Percentiles rank a stretch among this genome's conserved stretches.
These are phyloP conservation scores for Urocynchramus pylzowi DNA, from an alignment of 2,113 vertebrate species.

Conservation along the genomic window DNA sequence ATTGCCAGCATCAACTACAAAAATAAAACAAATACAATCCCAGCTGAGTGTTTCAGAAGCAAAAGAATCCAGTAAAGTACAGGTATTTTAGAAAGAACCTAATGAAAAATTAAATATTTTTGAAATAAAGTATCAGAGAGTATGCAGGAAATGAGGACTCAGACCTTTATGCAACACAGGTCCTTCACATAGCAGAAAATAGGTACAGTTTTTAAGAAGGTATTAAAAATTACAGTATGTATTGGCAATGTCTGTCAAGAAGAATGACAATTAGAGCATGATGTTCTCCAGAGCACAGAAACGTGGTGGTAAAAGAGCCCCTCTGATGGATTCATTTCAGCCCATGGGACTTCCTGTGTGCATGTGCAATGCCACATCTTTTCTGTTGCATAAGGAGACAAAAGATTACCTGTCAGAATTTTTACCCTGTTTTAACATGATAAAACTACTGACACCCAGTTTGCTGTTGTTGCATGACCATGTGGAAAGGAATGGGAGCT, in stretches of 20 bases:
- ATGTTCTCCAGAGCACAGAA: background rate
- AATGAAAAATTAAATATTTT: background rate
- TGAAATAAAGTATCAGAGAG: background rate
- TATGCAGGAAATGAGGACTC: background rate
- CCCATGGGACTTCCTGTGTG: background rate
- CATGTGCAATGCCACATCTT: background rate
- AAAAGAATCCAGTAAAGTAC: background rate
- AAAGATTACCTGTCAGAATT: background rate
- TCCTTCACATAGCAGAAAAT: background rate
- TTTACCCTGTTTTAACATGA: background rate
- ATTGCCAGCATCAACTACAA: background rate
- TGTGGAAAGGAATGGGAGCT: background rate
- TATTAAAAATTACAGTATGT: background rate
- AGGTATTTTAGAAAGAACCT: background rate
- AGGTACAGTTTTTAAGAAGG: background rate
- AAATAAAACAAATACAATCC: background rate
- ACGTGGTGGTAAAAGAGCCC: accelerated
- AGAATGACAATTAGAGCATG: background rate
- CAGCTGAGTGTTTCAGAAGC: background rate
- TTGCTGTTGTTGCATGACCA: background rate
- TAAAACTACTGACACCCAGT: background rate
- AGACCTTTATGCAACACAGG: background rate
- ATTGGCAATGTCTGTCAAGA: background rate
- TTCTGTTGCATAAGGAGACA: background rate
- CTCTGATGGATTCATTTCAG: background rate